Percentiles rank a stretch among this genome's conserved stretches.
Conservation (phyloP, 2,888 invertebrate species). For the Apodemia zela region DNA sequence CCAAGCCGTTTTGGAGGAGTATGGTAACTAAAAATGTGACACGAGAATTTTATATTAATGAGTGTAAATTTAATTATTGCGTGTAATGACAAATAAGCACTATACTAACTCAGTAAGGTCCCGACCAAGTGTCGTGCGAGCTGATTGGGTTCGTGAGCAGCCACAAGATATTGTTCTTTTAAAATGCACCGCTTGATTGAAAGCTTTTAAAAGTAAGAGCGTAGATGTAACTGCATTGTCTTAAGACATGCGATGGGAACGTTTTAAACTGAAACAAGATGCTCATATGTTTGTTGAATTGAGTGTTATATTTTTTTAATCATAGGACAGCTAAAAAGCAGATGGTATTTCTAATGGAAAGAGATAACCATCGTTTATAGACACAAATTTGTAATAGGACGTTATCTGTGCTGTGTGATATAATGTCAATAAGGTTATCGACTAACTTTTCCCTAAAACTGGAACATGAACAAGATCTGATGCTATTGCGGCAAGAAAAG, state of each 20-base stretch:
- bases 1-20: too few relatives aligned
- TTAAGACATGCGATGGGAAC: slow-evolving; percentile 36
- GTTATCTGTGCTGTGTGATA: too few relatives aligned
- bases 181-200: slow-evolving; percentile 56
- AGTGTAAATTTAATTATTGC: neutral
- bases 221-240: slow-evolving; percentile 32
- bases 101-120: slow-evolving; percentile 29
- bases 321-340: neutral
- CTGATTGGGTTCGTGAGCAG: slow-evolving; percentile 70
- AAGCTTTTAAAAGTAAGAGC: slow-evolving; percentile 49
- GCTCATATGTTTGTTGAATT: slow-evolving; percentile 21
- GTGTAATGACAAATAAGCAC: neutral
- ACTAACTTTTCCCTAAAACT: too few relatives aligned
- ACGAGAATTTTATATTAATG: too few relatives aligned
- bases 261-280: slow-evolving; percentile 24
- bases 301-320: too few relatives aligned
- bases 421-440: too few relatives aligned
- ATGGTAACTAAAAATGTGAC: too few relatives aligned
- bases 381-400: too few relatives aligned
- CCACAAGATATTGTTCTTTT: slow-evolving; percentile 61
- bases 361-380: too few relatives aligned
- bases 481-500: too few relatives aligned
- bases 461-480: too few relatives aligned
- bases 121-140: slow-evolving; percentile 33
- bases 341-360: neutral